Evolutionary conservation across 2,888 invertebrate species (phyloP).

Genomic region (Melinopterus prodromus): DNA sequence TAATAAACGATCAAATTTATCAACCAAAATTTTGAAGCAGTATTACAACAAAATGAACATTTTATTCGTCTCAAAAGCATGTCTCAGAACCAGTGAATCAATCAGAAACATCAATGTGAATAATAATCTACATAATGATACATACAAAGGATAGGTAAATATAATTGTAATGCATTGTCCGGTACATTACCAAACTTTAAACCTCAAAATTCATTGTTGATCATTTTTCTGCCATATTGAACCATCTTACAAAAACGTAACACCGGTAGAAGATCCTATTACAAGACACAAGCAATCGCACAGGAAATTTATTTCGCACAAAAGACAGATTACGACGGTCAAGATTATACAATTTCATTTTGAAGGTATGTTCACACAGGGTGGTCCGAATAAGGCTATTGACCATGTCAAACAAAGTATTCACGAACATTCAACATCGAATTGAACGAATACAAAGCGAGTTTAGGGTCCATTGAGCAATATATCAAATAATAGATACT

Average conservation of each 20-base stretch:
- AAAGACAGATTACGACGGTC: not conserved
- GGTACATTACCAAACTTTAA: too few species aligned
- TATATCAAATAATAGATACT: not conserved
- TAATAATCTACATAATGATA: too few species aligned
- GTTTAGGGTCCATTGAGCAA: not conserved
- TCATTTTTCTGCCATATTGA: not conserved
- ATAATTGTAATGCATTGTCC: too few species aligned
- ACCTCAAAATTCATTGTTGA: not conserved
- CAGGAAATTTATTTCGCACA: not conserved
- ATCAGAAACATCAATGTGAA: too few species aligned
- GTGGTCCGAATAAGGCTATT: not conserved
- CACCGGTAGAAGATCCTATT: not conserved
- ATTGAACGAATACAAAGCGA: not conserved
- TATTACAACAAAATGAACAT: too few species aligned
- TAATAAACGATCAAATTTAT: too few species aligned
- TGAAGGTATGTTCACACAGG: not conserved
- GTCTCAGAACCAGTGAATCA: too few species aligned
- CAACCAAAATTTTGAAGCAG: too few species aligned
- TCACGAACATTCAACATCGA: not conserved
- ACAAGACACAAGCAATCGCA: not conserved
- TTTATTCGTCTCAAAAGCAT: too few species aligned
- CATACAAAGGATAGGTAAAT: too few species aligned
- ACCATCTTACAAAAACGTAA: not conserved
- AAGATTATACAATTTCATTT: not conserved
- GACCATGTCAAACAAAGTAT: not conserved